A percentile compares a stretch with the other conserved stretches of the same genome.
These are phyloP conservation scores for Chitala chitala DNA, from an alignment of 2,113 vertebrate genomes.

Conservation along the genomic window DNA sequence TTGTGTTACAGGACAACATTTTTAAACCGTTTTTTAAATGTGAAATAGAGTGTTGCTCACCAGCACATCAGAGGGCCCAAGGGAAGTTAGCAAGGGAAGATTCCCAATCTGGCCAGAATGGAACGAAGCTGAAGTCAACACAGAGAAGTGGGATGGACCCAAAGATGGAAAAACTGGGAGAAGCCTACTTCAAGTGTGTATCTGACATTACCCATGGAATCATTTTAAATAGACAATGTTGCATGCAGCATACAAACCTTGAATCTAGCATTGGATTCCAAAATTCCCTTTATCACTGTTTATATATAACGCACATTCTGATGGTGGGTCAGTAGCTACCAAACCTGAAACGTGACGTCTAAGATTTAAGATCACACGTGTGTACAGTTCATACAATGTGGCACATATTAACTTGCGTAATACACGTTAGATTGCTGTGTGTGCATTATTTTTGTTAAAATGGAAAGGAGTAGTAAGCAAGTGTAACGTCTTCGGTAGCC, in stretches of 20 bases:
- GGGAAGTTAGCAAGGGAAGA: conserved; percentile 47
- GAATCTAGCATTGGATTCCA: not conserved
- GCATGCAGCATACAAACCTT: not conserved
- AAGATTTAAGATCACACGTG: not conserved
- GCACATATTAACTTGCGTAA: too few species aligned
- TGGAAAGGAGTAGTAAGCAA: not conserved
- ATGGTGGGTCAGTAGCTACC: too few species aligned
- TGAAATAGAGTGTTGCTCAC: conserved; percentile 42
- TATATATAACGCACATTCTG: too few species aligned
- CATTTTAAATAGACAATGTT: not conserved
- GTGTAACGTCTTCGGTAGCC: not conserved
- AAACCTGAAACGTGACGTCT: not conserved
- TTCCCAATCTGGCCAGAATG: conserved; percentile 85
- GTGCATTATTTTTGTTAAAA: too few species aligned
- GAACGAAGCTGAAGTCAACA: conserved; percentile 77
- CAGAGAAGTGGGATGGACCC: conserved; percentile 81
- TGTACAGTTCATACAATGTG: not conserved
- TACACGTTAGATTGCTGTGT: not conserved
- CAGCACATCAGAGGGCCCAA: conserved; percentile 30
- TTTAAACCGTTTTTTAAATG: not conserved
- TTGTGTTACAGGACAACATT: too few species aligned
- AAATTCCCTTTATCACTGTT: too few species aligned
- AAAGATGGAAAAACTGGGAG: conserved; percentile 72
- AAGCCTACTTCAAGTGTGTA: conserved; percentile 62
- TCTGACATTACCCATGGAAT: not conserved